Evolutionary conservation across 2,113 vertebrate species (phyloP), one percentile per base, ranked within the genome.

Genomic region (Gymnocephalus cernua): DNA sequence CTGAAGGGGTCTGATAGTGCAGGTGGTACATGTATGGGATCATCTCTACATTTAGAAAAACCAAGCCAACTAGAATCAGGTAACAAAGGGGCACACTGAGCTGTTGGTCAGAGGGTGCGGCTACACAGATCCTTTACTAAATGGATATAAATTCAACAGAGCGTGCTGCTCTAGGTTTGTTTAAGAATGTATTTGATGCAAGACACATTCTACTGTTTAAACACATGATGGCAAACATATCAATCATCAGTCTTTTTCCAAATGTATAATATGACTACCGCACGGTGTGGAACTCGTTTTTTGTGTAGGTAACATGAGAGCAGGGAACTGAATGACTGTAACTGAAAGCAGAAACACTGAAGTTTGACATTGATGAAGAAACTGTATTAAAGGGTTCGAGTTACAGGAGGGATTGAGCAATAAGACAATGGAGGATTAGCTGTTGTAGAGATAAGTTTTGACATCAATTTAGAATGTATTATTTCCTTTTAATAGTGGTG

Each of bases 11-110:
- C 23, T 63, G 18, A 61, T 21, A 48, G 19, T 18, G 57, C 27
- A 58, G n/a, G 21, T 32, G 63, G 29, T n/a, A 11, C 44, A 61
- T 45, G 50, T 62, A 14, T 41, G 45, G 13, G 51, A 53, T 74
- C n/a, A 81, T 64, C 56, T 59, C 35, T 38, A 38, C 47, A 66
- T 54, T 71, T 79, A 35, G 29, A 45, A 75, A 9, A 75, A 27
- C 25, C 53, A 69, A 44, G 14, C 25, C 50, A 64, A n/a, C 50
- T 59, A 56, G 1, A 73, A 13, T 59, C 58, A 58, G 64, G 64
- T 59, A 35, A 66, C 27, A 58, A 68, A 63, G 45, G 27, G 35
- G 32, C 32, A 25, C 23, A 12, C 7, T 6, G 16, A 41, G 35
- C 35, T 66, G 51, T 29, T 51, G 64, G 13, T 38, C 0, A 4